Conservation (phyloP, 2,888 invertebrate species). For the Callyntrura sp. region DNA sequence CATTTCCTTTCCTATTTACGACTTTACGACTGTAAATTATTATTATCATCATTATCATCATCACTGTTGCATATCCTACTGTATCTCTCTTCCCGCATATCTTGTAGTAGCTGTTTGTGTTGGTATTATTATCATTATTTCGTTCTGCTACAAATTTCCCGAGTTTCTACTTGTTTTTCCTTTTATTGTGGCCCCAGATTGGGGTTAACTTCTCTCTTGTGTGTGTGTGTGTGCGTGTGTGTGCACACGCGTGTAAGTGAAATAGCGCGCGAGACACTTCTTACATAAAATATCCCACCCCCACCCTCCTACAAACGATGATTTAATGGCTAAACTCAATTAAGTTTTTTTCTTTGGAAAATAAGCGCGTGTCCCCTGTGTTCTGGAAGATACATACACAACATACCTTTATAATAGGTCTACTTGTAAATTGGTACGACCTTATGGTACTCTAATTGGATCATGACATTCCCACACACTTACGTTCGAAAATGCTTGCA, state of each 20-base stretch:
- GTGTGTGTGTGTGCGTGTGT: no score
- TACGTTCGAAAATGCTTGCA: no score
- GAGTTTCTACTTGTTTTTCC: neutral
- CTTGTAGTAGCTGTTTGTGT: no score
- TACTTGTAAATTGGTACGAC: no score
- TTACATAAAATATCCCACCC: neutral
- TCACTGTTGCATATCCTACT: neutral
- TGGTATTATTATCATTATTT: neutral
- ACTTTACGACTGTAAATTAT: neutral
- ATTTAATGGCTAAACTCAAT: constrained; percentile 68
- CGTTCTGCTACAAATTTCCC: constrained; percentile 53
- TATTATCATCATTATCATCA: neutral
- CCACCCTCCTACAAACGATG: constrained; percentile 40
- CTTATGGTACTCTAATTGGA: constrained; percentile 56
- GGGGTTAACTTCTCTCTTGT: neutral
- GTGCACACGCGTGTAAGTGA: neutral
- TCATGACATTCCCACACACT: constrained; percentile 54
- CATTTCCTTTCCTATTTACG: neutral
- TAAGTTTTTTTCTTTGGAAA: constrained; percentile 28
- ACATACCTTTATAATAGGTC: no score
- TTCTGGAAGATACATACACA: neutral
- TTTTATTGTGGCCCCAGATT: neutral
- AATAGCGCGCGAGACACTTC: no score
- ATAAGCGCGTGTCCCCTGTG: neutral
- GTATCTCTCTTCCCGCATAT: constrained; percentile 12